Evolutionary conservation across 2,113 vertebrate species (phyloP).

Genomic region (Platichthys flesus): DNA sequence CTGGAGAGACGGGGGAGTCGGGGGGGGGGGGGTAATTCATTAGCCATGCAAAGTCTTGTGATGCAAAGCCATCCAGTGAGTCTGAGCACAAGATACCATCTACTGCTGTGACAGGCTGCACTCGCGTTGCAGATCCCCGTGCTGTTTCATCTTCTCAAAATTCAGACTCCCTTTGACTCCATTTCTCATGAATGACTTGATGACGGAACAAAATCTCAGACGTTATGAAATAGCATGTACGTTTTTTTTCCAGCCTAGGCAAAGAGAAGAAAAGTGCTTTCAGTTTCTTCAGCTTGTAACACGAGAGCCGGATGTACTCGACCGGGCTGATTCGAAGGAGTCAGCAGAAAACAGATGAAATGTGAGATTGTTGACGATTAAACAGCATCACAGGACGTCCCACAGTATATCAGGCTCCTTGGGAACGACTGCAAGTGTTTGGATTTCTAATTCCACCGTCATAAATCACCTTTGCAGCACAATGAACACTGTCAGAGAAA

Average conservation of each 20-base stretch:
- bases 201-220: conserved; percentile 50
- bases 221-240: conserved; percentile 24
- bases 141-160: conserved; percentile 5
- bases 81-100: conserved; percentile 22
- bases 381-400: conserved; percentile 8
- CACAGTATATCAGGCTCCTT: not conserved
- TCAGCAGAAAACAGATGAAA: conserved; percentile 41
- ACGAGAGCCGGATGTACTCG: conserved; percentile 8
- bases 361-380: conserved; percentile 13
- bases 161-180: conserved; percentile 11
- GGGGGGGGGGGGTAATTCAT: conserved; percentile 57
- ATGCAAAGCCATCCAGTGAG: conserved; percentile 18
- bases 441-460: not conserved
- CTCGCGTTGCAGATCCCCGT: conserved; percentile 1
- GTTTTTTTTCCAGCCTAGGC: not conserved
- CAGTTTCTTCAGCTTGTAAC: conserved; percentile 37
- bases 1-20: conserved; percentile 28
- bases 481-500: not conserved
- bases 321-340: conserved; percentile 24
- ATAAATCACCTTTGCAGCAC: not conserved
- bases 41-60: conserved; percentile 28
- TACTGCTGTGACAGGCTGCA: conserved; percentile 6
- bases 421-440: not conserved
- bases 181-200: conserved; percentile 26
- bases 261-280: conserved; percentile 25